Evolutionary conservation across 2,797 vertebrate genomes (phyloP).

Genomic region (Triplophysa yarkandensis): DNA sequence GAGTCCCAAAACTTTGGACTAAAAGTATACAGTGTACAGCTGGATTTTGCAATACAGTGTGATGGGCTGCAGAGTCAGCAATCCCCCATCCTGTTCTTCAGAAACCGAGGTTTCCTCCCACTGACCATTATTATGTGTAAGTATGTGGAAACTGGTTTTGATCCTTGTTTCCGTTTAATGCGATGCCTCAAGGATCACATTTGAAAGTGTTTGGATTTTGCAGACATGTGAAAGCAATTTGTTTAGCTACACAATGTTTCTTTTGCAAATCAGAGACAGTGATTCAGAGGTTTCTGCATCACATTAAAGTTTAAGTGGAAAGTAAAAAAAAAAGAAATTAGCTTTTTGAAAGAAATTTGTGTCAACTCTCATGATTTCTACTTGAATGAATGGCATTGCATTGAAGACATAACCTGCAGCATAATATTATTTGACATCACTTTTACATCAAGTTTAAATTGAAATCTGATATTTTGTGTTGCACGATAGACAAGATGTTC

Average conservation of each 20-base stretch:
- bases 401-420: background rate
- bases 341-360: background rate
- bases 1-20: too few species aligned
- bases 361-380: background rate
- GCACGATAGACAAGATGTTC: background rate
- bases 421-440: too few species aligned
- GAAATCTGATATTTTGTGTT: background rate
- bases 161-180: background rate
- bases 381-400: background rate
- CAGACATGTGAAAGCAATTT: background rate
- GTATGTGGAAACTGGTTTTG: background rate
- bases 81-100: slow-evolving; percentile 2
- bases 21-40: too few species aligned
- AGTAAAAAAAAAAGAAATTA: background rate
- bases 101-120: slow-evolving; percentile 9
- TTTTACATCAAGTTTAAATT: background rate
- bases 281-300: background rate
- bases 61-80: slow-evolving; percentile 16
- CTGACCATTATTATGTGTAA: background rate
- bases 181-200: background rate
- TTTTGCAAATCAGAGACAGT: background rate
- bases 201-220: slow-evolving; percentile 17
- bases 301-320: background rate
- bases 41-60: slow-evolving; percentile 8
- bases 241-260: background rate